Conservation (phyloP, 2,113 vertebrate genomes). For the Aegithalos caudatus region DNA sequence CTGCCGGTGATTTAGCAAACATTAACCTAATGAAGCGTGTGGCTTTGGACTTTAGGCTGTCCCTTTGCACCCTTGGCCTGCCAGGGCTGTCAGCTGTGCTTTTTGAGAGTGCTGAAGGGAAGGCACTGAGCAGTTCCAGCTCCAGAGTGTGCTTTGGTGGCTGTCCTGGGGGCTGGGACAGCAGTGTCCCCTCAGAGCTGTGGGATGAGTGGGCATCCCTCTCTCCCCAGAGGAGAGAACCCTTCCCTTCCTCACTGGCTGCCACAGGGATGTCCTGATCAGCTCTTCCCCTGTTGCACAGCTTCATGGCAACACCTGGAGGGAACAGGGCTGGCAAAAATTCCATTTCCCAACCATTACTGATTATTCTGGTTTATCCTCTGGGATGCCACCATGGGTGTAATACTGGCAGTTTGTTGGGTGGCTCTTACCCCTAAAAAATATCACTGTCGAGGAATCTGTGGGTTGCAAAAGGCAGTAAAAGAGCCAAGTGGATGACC, state of each 20-base stretch:
- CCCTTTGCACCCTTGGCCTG: neutral
- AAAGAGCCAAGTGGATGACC: neutral
- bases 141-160: rapidly evolving
- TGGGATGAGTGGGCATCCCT: neutral
- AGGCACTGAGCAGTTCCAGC: neutral
- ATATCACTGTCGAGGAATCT: neutral
- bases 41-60: neutral
- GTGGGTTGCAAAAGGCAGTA: neutral
- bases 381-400: rapidly evolving
- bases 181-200: neutral
- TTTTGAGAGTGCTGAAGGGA: neutral
- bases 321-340: neutral
- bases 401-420: neutral
- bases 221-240: rapidly evolving
- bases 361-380: neutral
- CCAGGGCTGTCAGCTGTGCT: neutral
- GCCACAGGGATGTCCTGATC: neutral
- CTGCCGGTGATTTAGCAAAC: neutral
- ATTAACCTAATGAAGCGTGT: neutral
- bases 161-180: neutral
- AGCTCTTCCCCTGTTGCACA: rapidly evolving
- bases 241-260: neutral
- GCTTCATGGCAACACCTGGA: rapidly evolving
- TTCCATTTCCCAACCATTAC: rapidly evolving
- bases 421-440: neutral